Evolutionary conservation across 2,888 invertebrate genomes (phyloP).

Genomic region (Megaustenia siamemsis): DNA sequence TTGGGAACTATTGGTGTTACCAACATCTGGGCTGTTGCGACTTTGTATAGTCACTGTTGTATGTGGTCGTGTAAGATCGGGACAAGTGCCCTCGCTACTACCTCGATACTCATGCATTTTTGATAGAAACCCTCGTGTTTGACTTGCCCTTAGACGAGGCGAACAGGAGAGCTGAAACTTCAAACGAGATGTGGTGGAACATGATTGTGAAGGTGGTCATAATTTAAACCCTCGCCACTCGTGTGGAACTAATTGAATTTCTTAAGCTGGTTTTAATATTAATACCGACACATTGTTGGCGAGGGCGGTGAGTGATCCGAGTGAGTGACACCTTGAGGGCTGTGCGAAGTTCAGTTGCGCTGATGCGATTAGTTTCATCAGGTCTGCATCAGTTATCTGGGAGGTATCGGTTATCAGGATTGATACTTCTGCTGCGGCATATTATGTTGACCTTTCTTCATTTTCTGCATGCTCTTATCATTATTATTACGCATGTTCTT

Average conservation of each 20-base stretch:
- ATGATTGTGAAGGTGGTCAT: background rate
- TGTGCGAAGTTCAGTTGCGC: no score
- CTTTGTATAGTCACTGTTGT: background rate
- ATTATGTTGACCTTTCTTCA: no score
- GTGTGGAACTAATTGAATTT: background rate
- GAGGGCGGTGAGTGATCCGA: no score
- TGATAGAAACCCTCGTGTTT: background rate
- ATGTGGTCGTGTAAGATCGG: background rate
- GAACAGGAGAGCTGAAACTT: background rate
- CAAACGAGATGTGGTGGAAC: background rate
- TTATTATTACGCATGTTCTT: no score
- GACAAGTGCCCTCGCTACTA: background rate
- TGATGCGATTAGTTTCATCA: no score
- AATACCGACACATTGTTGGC: no score
- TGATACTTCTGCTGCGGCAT: no score
- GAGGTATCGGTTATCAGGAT: no score
- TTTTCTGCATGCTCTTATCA: no score
- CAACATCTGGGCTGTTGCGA: background rate
- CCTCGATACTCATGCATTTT: background rate
- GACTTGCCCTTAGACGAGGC: background rate
- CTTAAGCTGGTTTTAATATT: background rate
- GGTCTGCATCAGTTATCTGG: no score
- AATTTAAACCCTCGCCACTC: background rate
- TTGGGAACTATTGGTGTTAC: background rate
- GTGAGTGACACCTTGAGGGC: no score